Percentiles rank a stretch among this genome's conserved stretches.
Conservation (phyloP, 1,140 invertebrate genomes). For the Elymnias hypermnestra region DNA sequence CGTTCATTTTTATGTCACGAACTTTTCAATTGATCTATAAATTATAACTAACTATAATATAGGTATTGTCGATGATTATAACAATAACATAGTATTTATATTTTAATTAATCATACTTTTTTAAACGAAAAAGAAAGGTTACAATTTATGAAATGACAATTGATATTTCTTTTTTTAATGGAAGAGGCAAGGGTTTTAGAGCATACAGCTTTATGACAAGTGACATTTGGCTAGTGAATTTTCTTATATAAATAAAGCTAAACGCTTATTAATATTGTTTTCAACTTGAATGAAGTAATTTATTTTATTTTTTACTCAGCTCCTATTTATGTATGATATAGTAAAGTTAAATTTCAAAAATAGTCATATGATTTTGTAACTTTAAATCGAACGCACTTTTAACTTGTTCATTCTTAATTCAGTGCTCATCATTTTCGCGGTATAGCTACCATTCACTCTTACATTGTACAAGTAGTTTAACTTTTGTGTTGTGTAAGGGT, state of each 20-base stretch:
- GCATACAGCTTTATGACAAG: too few species aligned
- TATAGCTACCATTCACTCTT: constrained; percentile 15
- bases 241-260: too few species aligned
- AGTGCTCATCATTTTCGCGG: constrained; percentile 15
- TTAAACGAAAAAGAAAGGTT: too few species aligned
- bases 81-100: neutral
- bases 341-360: too few species aligned
- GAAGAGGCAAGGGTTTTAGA: too few species aligned
- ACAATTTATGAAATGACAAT: too few species aligned
- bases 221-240: too few species aligned
- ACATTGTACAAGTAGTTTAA: constrained; percentile 15
- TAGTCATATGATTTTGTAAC: neutral
- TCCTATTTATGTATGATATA: too few species aligned
- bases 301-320: too few species aligned
- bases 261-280: too few species aligned
- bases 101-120: too few species aligned
- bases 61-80: neutral
- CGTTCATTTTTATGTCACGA: constrained; percentile 32
- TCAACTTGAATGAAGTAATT: too few species aligned
- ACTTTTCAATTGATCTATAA: neutral
- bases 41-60: neutral
- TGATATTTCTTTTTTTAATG: neutral
- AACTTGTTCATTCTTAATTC: neutral
- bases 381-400: neutral
- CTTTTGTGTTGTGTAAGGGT: neutral